These are phyloP conservation scores for Jordanella pulchra DNA, from an alignment of 2,797 vertebrate species.

Conservation along the genomic window DNA sequence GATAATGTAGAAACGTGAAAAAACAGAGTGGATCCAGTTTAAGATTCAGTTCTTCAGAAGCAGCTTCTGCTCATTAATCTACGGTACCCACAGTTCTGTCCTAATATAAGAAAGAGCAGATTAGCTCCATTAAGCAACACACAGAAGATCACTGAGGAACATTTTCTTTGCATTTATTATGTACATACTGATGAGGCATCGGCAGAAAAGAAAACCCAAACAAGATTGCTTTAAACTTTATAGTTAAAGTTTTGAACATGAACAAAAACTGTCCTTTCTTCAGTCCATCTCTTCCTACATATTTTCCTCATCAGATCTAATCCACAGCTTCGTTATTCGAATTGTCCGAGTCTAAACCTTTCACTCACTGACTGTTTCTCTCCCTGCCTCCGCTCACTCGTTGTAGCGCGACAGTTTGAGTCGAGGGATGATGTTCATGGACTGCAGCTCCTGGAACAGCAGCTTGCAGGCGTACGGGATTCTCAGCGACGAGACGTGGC, in stretches of 20 bases:
- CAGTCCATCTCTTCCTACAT: constrained; percentile 3
- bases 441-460: constrained; percentile 97
- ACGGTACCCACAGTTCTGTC: not conserved
- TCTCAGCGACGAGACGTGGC: constrained; percentile 93
- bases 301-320: not conserved
- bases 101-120: too few species aligned
- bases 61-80: too few species aligned
- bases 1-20: not conserved
- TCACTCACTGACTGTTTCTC: constrained; percentile 32
- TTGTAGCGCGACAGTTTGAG: constrained; percentile 96
- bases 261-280: constrained; percentile 23
- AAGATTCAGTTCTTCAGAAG: too few species aligned
- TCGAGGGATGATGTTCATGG: constrained; percentile 98
- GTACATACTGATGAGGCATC: constrained; percentile 44
- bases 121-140: constrained; percentile 16
- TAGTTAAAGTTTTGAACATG: constrained; percentile 18
- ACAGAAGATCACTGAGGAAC: constrained; percentile 32
- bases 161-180: constrained; percentile 64
- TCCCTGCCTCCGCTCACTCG: constrained; percentile 75
- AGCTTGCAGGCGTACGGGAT: constrained; percentile 99
- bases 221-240: not conserved
- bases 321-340: not conserved
- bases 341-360: constrained; percentile 19
- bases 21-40: not conserved
- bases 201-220: constrained; percentile 28